Conservation (phyloP, 2,797 vertebrate genomes). For the Lacerta agilis region DNA sequence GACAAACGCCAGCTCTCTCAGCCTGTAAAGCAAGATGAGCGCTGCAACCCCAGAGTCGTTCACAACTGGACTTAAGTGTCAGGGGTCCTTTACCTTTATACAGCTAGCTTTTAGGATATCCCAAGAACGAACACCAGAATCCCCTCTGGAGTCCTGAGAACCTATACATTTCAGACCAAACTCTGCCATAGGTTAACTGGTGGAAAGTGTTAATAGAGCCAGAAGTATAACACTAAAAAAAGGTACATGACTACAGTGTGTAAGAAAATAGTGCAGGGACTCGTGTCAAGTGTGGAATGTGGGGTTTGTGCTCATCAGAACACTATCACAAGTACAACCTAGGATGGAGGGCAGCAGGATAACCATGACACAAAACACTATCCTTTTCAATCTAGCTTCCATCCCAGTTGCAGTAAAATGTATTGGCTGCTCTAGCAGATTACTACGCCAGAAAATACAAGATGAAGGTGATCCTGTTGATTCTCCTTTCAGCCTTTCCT, state of each 20-base stretch:
- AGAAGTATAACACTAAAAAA: neutral
- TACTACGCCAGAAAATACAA: too few relatives aligned
- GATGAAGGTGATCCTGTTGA: too few relatives aligned
- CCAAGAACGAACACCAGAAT: too few relatives aligned
- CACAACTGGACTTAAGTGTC: too few relatives aligned
- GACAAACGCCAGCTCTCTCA: too few relatives aligned
- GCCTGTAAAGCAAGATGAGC: too few relatives aligned
- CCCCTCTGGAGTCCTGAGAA: too few relatives aligned
- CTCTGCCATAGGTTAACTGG: neutral
- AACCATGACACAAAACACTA: neutral
- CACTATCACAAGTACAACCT: neutral
- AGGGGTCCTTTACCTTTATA: too few relatives aligned
- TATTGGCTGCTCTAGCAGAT: neutral
- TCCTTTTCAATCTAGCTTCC: neutral
- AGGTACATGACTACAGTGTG: neutral
- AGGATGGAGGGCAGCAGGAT: neutral
- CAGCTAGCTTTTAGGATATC: neutral
- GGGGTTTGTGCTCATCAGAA: neutral
- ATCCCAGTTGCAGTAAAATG: neutral
- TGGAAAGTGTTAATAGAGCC: neutral
- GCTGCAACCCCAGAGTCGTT: too few relatives aligned
- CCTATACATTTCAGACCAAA: neutral
- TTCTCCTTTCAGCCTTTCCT: too few relatives aligned
- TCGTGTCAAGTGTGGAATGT: neutral
- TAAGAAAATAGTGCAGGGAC: neutral